A percentile compares a stretch with the other conserved stretches of the same genome.
These are phyloP conservation scores for Agrochola macilenta DNA, from an alignment of 2,888 invertebrate genomes.

Conservation along the genomic window DNA sequence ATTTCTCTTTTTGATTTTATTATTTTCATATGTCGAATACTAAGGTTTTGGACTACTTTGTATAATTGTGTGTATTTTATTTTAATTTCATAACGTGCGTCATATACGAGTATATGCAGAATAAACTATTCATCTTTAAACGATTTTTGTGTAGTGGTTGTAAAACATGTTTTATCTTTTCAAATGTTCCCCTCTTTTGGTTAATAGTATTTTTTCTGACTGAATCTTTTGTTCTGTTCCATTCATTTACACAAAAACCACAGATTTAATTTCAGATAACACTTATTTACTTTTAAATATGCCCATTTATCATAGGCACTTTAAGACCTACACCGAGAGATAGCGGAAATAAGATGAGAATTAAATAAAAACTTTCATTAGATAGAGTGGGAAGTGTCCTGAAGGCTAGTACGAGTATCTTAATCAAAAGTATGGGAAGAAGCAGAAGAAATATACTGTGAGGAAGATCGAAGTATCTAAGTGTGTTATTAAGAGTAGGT, in stretches of 20 bases:
- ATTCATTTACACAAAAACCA: slow-evolving; percentile 13
- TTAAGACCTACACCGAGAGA: background rate
- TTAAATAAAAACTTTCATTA: slow-evolving; percentile 26
- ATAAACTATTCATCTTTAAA: background rate
- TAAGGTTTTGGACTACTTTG: background rate
- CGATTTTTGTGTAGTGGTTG: background rate
- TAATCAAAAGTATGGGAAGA: slow-evolving; percentile 11
- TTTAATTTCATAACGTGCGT: background rate
- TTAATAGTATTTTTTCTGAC: slow-evolving; percentile 1
- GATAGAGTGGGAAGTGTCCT: background rate
- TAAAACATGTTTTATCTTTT: background rate
- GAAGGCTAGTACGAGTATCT: background rate
- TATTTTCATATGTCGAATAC: background rate
- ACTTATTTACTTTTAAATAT: slow-evolving; percentile 21
- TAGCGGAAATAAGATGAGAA: slow-evolving; percentile 4
- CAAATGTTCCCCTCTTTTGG: background rate
- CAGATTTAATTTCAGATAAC: slow-evolving; percentile 31
- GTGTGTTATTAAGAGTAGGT: background rate
- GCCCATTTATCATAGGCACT: slow-evolving; percentile 19
- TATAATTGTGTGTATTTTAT: background rate
- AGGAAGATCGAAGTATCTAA: background rate
- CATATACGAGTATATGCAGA: background rate
- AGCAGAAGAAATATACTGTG: background rate
- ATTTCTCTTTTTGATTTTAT: background rate
- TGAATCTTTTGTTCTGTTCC: slow-evolving; percentile 2